These are phyloP conservation scores for Magallana angulata DNA, from an alignment of 1,140 invertebrate genomes.

Conservation along the genomic window DNA sequence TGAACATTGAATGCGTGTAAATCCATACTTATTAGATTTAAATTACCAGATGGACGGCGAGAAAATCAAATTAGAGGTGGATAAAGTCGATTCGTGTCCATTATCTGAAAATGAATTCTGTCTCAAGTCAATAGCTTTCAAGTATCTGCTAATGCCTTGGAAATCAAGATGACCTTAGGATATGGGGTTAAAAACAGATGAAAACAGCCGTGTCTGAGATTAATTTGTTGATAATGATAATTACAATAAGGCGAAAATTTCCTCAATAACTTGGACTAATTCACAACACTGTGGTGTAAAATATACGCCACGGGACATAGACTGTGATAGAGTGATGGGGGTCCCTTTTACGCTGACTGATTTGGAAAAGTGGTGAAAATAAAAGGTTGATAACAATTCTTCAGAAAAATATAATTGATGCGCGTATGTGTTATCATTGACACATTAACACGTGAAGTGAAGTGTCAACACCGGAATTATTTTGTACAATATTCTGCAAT, in stretches of 20 bases:
- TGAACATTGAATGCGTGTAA: constrained; percentile 11
- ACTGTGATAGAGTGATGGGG: neutral
- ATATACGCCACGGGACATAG: neutral
- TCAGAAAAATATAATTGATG: neutral
- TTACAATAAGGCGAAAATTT: constrained; percentile 24
- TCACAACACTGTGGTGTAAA: constrained; percentile 9
- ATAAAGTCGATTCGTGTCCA: constrained; percentile 31
- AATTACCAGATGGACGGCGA: constrained; percentile 30
- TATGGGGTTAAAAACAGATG: neutral
- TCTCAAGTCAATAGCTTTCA: constrained; percentile 16
- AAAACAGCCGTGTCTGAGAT: neutral
- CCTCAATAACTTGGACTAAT: neutral
- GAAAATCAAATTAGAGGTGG: constrained; percentile 27
- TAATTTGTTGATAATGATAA: constrained; percentile 30
- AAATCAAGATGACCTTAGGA: constrained; percentile 12
- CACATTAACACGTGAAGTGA: neutral
- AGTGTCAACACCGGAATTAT: neutral
- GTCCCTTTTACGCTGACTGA: neutral
- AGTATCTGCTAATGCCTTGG: constrained; percentile 29
- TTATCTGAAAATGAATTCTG: constrained; percentile 26
- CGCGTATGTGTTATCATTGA: neutral
- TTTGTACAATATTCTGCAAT: too few species aligned
- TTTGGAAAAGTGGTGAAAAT: neutral
- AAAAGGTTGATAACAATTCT: neutral
- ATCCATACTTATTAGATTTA: constrained; percentile 38